phyloP scores from a whole-genome alignment of 2,113 vertebrate genomes.

The Poeciliopsis retropinna region DNA sequence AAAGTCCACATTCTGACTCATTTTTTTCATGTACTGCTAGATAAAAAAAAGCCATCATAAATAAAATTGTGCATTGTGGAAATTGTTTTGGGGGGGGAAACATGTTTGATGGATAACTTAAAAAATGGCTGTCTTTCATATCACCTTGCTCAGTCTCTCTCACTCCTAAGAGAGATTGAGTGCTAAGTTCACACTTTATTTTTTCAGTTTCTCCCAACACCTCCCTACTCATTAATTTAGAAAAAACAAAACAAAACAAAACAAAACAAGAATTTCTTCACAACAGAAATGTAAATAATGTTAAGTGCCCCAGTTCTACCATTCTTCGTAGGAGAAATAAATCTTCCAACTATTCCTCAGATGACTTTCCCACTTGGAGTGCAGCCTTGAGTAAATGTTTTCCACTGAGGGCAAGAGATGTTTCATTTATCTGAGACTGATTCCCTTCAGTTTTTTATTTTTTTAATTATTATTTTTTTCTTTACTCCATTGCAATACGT shows the following conservation, averaged over 20 bases:
- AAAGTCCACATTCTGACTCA: too few species aligned
- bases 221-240: neutral
- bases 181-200: neutral
- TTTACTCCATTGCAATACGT: slow-evolving; percentile 35
- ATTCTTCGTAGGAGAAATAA: slow-evolving; percentile 12
- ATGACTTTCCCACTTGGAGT: slow-evolving; percentile 16
- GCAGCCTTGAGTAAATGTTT: slow-evolving; percentile 35
- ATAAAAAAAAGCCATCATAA: too few species aligned
- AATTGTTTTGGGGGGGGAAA: too few species aligned
- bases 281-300: neutral
- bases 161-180: neutral
- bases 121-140: too few species aligned
- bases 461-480: slow-evolving; percentile 8
- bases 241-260: too few species aligned
- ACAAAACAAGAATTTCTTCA: neutral
- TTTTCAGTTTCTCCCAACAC: neutral
- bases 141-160: too few species aligned
- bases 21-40: too few species aligned
- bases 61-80: too few species aligned
- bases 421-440: slow-evolving; percentile 37
- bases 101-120: too few species aligned
- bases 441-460: slow-evolving; percentile 21
- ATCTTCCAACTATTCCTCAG: slow-evolving; percentile 26
- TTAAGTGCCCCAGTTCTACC: slow-evolving; percentile 3
- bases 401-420: slow-evolving; percentile 25